Conservation (phyloP, 2,888 invertebrate genomes). For the Xanthia icteritia region DNA sequence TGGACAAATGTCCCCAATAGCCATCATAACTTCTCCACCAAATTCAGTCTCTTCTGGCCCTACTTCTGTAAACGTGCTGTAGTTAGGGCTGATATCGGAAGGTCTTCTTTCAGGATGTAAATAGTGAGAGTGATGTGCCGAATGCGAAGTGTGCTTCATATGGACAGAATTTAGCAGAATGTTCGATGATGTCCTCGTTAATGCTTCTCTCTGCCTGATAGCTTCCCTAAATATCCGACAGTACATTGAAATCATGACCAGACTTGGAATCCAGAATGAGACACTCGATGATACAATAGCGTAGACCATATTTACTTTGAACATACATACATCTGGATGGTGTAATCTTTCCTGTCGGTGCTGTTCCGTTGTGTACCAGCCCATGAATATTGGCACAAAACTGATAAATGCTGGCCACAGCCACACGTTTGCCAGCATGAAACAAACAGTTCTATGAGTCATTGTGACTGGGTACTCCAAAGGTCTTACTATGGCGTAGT, state of each 20-base stretch:
- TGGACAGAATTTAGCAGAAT: constrained; percentile 96
- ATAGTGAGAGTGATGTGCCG: constrained; percentile 91
- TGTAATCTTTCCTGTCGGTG: constrained; percentile 92
- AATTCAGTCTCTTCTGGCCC: constrained; percentile 87
- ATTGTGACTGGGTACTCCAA: constrained; percentile 97
- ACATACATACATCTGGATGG: constrained; percentile 94
- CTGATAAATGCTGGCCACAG: constrained; percentile 97
- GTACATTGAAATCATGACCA: constrained; percentile 98
- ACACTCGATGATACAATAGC: constrained; percentile 97
- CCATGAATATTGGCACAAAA: constrained; percentile 98
- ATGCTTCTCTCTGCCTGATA: constrained; percentile 94
- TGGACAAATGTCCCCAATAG: constrained; percentile 85
- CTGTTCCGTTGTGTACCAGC: constrained; percentile 97
- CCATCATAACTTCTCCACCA: constrained; percentile 83
- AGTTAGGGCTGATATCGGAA: constrained; percentile 88
- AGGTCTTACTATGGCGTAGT: constrained; percentile 97
- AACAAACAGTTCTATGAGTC: constrained; percentile 95
- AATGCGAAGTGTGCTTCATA: constrained; percentile 94
- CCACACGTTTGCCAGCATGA: constrained; percentile 97
- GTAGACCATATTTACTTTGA: constrained; percentile 96
- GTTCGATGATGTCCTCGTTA: constrained; percentile 96
- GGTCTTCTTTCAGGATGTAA: constrained; percentile 86
- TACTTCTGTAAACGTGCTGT: constrained; percentile 88
- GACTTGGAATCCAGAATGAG: constrained; percentile 97
- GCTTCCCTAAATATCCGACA: constrained; percentile 96